These are phyloP conservation scores for Neomonachus schauinslandi DNA, from an alignment of 2,113 vertebrate genomes.

Conservation along the genomic window DNA sequence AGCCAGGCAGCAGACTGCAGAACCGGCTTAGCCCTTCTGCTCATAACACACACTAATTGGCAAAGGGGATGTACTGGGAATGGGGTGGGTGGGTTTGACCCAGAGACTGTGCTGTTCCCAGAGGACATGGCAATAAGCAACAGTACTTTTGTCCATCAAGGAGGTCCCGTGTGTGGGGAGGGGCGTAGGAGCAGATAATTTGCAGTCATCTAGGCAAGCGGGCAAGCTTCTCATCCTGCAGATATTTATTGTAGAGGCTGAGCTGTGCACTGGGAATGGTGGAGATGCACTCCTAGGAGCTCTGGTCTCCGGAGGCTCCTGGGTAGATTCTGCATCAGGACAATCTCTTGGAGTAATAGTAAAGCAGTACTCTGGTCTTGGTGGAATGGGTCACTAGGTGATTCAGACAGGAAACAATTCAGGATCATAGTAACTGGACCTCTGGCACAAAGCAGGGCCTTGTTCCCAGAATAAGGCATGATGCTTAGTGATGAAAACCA, in stretches of 20 bases:
- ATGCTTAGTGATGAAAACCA: constrained; percentile 7
- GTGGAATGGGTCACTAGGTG: neutral
- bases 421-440: neutral
- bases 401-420: constrained; percentile 20
- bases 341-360: neutral
- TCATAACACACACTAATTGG: neutral
- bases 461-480: neutral
- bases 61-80: neutral
- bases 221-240: neutral
- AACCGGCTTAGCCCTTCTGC: neutral
- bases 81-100: neutral
- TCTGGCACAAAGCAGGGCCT: neutral
- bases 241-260: neutral
- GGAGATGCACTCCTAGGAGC: neutral
- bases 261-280: neutral
- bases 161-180: neutral
- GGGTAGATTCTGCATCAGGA: neutral
- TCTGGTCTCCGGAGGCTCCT: neutral
- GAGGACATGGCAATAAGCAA: neutral
- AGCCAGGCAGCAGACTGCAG: neutral
- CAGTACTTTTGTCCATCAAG: neutral
- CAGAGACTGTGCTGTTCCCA: neutral
- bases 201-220: neutral
- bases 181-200: neutral
- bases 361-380: constrained; percentile 13